Base-by-base conservation (phyloP, 2,797 vertebrate genomes). In the Myoxocephalus aenaeus region DNA sequence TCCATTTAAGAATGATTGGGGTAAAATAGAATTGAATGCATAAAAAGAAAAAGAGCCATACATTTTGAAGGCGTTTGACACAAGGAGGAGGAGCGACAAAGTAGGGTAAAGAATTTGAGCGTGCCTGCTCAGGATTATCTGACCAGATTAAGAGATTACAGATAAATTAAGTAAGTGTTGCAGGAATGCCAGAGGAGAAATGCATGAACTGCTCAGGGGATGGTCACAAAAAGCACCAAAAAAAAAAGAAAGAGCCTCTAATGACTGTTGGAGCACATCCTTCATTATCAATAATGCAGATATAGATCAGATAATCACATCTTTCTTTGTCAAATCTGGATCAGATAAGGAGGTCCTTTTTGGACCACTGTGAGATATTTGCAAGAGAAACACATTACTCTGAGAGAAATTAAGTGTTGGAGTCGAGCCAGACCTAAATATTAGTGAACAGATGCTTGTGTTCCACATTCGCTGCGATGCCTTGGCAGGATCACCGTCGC, bases 71-170 rank as follows among this genome's bases (percentile, higher is more conserved):
- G 66, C 20, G 14, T 80, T 80, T 85, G 77, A 83, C 76, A 69
- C 58, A 48, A 65, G 73, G 65, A 92, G 84, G 85, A 90, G 86
- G 88, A 89, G 84, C 61, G 20, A 78, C 80, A 81, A 84, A 91
- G 88, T 63, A 70, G 87, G 86, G 86, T 93, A 85, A 92, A 94
- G 89, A 89, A 86, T 76, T 90, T 89, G 85, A 90, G 73, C 81
- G 38, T 90, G 89, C 87, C 88, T 92, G 86, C 86, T 90, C 81
- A 80, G 93, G 95, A 95, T 96, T 95, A 95, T 74, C 65, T 71
- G 84, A 88, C 87, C 87, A 93, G 94, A 95, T 95, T 95, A 95
- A 94, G 92, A 91, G 94, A 95, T 96, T 96, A 94, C 84, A 82
- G 84, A 86, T 88, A 92, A 93, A 94, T 93, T 89, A 90, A 92